phyloP scores from a whole-genome alignment of 2,888 invertebrate genomes.

The Harmothoe impar region DNA sequence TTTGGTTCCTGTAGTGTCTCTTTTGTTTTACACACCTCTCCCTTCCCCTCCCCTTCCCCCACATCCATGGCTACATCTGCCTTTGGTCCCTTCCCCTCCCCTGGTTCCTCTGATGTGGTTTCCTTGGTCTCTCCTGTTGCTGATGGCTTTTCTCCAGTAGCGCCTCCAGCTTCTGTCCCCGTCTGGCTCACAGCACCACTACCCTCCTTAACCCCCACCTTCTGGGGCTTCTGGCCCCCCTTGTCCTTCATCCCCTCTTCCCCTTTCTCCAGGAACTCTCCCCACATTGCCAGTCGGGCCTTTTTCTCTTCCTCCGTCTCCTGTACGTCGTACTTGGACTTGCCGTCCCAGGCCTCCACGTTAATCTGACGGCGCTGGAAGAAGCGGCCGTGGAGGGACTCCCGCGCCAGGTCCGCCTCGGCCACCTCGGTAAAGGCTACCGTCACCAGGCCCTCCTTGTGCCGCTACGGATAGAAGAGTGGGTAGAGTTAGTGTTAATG shows the following conservation, averaged over 20 bases:
- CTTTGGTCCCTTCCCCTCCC: background rate
- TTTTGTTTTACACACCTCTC: background rate
- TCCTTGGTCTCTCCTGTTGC: background rate
- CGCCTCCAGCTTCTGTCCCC: background rate
- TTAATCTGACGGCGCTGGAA: slow-evolving; percentile 93
- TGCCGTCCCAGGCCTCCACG: slow-evolving; percentile 97
- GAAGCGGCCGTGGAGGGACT: slow-evolving; percentile 93
- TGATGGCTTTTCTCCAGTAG: background rate
- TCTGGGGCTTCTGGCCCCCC: background rate
- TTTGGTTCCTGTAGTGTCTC: background rate
- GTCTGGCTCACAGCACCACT: background rate
- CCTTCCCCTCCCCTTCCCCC: background rate
- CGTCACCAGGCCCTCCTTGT: slow-evolving; percentile 97
- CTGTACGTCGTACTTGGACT: slow-evolving; percentile 93
- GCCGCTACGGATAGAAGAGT: slow-evolving; percentile 87
- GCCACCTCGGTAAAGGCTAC: slow-evolving; percentile 95
- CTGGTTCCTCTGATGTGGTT: background rate
- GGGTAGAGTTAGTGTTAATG: too few relatives aligned
- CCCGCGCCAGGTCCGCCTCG: slow-evolving; percentile 94
- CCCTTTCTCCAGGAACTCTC: slow-evolving; percentile 81
- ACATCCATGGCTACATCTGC: background rate
- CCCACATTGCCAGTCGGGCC: slow-evolving; percentile 93
- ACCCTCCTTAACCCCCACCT: background rate
- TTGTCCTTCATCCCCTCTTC: background rate
- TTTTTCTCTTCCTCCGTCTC: slow-evolving; percentile 95